Evolutionary conservation across 1,140 invertebrate species (phyloP), one percentile per base, ranked within the genome.

Genomic region (Zaprionus nigranus): DNA sequence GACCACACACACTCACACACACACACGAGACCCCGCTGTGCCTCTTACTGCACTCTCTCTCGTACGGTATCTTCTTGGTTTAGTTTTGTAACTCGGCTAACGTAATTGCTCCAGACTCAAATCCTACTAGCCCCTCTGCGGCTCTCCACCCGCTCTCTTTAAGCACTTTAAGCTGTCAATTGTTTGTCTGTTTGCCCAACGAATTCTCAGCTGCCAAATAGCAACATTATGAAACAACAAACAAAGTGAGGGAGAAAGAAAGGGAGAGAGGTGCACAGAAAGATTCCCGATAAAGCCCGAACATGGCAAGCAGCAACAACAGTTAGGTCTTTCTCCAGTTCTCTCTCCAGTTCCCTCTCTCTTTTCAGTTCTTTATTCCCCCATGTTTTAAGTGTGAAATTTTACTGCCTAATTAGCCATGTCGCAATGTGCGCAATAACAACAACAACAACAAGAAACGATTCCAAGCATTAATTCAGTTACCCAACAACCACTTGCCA

Each of bases 61-160:
- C 53, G 81, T 75, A 69, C 75, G 72, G 79, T 85, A 85, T 51
- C 40, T 64, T 64, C 63, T 54, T 78, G 69, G 78, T 66, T 85
- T 69, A 78, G 73, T 77, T 77, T 81, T 77, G 63, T 78, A 67
- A 79, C 57, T 65, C 59, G 73, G 38, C 36, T 61, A 51, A 66
- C 43, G 34, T 75, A 69, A 68, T 53, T 68, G 57, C 51, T 74
- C 46, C 30, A 46, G 49, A 28, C 57, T 68, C 43, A 49, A 38
- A 38, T 46, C 9, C 36, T 51, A 17, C 46, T 66, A n/a, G 7
- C 20, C 20, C 20, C 20, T 49, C 40, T 56, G 54, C 60, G 36
- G 24, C 43, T 56, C 24, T 4, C 30, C 15, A 15, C 7, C n/a
- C n/a, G 15, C 59, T 46, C 17, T 28, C 28, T 9, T 9, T 28